Conservation (phyloP, 2,888 invertebrate genomes). For the Melangyna quadrimaculata region DNA sequence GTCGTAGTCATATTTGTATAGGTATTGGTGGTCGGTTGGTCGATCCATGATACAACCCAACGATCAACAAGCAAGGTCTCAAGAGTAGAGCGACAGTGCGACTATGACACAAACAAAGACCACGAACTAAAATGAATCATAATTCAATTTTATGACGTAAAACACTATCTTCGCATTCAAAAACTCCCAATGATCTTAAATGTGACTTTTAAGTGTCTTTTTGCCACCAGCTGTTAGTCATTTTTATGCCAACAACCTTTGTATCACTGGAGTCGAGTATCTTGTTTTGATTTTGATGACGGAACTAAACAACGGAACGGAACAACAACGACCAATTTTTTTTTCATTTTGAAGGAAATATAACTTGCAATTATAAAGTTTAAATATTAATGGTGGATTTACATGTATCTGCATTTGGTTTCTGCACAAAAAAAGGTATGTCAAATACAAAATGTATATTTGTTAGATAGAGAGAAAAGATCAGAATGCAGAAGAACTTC, state of each 20-base stretch:
- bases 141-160: slow-evolving; percentile 14
- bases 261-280: not conserved
- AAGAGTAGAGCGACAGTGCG: not conserved
- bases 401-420: no score
- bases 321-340: slow-evolving; percentile 19
- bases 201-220: slow-evolving; percentile 7
- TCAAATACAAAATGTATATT: no score
- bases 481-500: no score
- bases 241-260: slow-evolving; percentile 16
- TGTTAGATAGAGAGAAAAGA: no score
- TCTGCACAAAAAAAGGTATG: no score
- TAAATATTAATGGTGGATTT: not conserved
- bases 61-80: not conserved
- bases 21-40: not conserved
- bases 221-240: slow-evolving; percentile 57
- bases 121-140: slow-evolving; percentile 46
- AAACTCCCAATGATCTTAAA: not conserved
- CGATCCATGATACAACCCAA: not conserved
- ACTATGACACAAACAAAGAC: slow-evolving; percentile 38
- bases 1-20: not conserved
- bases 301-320: slow-evolving; percentile 1
- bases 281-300: slow-evolving; percentile 39
- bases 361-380: no score
- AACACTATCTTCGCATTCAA: slow-evolving; percentile 2
- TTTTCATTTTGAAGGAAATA: not conserved